These are phyloP conservation scores for Patiria pectinifera DNA, from an alignment of 53 echinoderm and acorn worm species.

Conservation along the genomic window DNA sequence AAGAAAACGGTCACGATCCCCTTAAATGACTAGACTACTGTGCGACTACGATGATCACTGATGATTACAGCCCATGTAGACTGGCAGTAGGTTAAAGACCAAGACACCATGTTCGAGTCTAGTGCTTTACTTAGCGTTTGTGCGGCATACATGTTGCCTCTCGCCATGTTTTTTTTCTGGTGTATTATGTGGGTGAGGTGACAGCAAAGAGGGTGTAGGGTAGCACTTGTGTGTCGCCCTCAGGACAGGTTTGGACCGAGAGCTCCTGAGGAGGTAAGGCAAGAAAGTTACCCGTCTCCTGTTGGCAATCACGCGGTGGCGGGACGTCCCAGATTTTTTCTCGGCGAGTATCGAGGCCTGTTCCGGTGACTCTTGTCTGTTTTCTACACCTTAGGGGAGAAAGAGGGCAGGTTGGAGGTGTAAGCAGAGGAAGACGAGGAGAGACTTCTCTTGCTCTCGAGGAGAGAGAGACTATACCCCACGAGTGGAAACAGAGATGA, in stretches of 20 bases:
- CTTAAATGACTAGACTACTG: background rate
- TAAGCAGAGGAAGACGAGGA: constrained; percentile 7
- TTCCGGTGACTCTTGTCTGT: constrained; percentile 36
- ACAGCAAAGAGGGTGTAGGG: constrained; percentile 1
- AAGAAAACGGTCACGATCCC: background rate
- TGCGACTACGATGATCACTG: background rate
- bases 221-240: background rate
- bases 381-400: constrained; percentile 17
- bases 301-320: constrained; percentile 12
- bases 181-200: background rate
- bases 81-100: background rate
- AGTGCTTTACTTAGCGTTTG: background rate
- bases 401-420: background rate
- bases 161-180: background rate
- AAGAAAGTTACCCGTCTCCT: constrained; percentile 44
- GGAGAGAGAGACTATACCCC: background rate
- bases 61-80: background rate
- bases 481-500: constrained; percentile 61
- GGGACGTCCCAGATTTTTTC: constrained; percentile 13
- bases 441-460: constrained; percentile 20
- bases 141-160: background rate
- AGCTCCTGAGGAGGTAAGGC: constrained; percentile 33
- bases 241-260: background rate
- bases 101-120: background rate
- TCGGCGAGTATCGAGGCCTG: background rate